These are phyloP conservation scores for Pangasius mekongensis DNA, from an alignment of 2,797 vertebrate species.

Conservation along the genomic window DNA sequence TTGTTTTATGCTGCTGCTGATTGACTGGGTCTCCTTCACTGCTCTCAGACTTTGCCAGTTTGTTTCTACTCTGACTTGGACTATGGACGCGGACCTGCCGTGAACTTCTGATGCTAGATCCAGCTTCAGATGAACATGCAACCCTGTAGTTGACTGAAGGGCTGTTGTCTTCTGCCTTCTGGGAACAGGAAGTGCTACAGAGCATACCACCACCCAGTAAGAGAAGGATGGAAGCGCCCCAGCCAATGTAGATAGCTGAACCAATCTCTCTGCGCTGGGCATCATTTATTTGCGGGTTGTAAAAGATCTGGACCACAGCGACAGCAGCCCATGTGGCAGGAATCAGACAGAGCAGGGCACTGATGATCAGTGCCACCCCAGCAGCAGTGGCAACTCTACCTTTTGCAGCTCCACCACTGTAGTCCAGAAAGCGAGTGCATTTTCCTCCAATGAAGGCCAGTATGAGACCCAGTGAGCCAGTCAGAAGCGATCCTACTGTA, in stretches of 20 bases:
- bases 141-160: slow-evolving; percentile 70
- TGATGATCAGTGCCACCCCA: slow-evolving; percentile 69
- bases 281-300: slow-evolving; percentile 75
- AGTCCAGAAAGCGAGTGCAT: slow-evolving; percentile 79
- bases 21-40: slow-evolving; percentile 32
- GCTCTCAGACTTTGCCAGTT: slow-evolving; percentile 55
- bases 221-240: slow-evolving; percentile 80
- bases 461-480: slow-evolving; percentile 70
- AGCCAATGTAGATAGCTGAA: slow-evolving; percentile 85
- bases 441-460: slow-evolving; percentile 82
- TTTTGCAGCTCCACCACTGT: slow-evolving; percentile 63
- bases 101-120: slow-evolving; percentile 55
- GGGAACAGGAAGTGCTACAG: slow-evolving; percentile 74
- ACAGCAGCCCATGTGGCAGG: slow-evolving; percentile 76
- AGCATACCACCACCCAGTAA: slow-evolving; percentile 84
- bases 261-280: slow-evolving; percentile 87
- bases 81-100: slow-evolving; percentile 37
- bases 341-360: slow-evolving; percentile 77
- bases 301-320: slow-evolving; percentile 74
- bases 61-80: slow-evolving; percentile 40
- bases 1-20: slow-evolving; percentile 15
- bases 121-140: slow-evolving; percentile 67
- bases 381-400: slow-evolving; percentile 70
- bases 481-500: slow-evolving; percentile 67
- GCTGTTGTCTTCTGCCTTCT: slow-evolving; percentile 53